phyloP scores from a whole-genome alignment of 2,888 invertebrate genomes.

The Lysandra coridon region DNA sequence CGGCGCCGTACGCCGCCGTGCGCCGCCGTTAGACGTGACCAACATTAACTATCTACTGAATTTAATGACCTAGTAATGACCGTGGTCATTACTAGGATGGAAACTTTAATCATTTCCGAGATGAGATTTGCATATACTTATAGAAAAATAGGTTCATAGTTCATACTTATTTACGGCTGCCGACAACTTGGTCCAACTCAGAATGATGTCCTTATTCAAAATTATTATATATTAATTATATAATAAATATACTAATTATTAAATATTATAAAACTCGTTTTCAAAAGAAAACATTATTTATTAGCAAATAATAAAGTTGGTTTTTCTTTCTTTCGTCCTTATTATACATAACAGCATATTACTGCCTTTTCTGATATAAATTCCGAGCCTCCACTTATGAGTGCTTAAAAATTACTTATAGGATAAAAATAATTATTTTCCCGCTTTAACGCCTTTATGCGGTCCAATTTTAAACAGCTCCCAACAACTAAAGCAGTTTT shows the following conservation, averaged over 20 bases:
- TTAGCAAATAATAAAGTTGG: background rate
- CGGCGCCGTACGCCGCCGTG: background rate
- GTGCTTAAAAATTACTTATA: background rate
- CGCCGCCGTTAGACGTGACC: slow-evolving; percentile 30
- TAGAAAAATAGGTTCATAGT: background rate
- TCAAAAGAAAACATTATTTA: background rate
- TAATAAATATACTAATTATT: too few species aligned
- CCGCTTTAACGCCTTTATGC: background rate
- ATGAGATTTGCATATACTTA: background rate
- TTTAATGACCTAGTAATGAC: slow-evolving; percentile 33
- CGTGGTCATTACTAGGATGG: slow-evolving; percentile 42
- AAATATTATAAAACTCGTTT: background rate
- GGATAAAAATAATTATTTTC: background rate
- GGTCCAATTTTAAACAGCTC: background rate
- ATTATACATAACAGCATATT: background rate
- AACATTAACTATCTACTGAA: slow-evolving; percentile 23
- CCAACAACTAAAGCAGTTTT: background rate
- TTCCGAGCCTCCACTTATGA: background rate
- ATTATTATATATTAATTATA: background rate
- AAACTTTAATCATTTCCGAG: slow-evolving; percentile 8
- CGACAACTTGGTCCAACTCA: too few species aligned
- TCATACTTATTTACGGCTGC: too few species aligned
- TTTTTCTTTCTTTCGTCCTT: background rate
- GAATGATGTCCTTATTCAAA: background rate
- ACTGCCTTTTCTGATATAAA: background rate